Conservation (phyloP, 2,888 invertebrate species). For the Tortricodes alternella region DNA sequence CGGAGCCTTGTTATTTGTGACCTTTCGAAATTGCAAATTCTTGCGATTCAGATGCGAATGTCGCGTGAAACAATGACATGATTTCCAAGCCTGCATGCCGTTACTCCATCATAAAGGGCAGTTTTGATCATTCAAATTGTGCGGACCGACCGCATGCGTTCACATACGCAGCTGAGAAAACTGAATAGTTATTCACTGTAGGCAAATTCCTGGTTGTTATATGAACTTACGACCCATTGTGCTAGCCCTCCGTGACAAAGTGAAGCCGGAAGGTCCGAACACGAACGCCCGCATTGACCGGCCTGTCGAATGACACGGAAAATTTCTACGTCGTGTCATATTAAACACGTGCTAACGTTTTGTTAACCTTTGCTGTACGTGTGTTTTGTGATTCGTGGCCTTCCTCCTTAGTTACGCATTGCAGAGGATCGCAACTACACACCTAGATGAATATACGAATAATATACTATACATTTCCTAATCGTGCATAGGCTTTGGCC, state of each 20-base stretch:
- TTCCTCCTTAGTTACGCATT: too few species aligned
- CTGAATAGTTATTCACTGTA: conserved; percentile 68
- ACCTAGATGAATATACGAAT: too few species aligned
- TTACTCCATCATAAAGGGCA: conserved; percentile 15
- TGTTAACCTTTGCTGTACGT: too few species aligned
- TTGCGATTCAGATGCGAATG: background rate
- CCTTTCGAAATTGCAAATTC: background rate
- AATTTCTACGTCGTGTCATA: background rate
- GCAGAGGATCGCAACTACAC: too few species aligned
- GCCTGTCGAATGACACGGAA: conserved; percentile 15
- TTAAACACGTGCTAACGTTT: conserved; percentile 7
- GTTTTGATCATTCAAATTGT: conserved; percentile 18
- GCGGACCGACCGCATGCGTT: conserved; percentile 14
- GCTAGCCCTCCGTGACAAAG: conserved; percentile 49
- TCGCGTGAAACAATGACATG: conserved; percentile 12
- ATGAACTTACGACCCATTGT: conserved; percentile 71
- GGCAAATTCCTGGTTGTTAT: conserved; percentile 51
- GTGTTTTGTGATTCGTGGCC: too few species aligned
- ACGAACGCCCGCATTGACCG: conserved; percentile 35
- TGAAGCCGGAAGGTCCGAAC: conserved; percentile 41
- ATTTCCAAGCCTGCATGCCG: conserved; percentile 8
- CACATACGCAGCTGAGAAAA: conserved; percentile 46
- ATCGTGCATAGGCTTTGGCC: too few species aligned
- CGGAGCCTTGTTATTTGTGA: background rate
- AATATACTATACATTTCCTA: too few species aligned